Evolutionary conservation across 2,113 vertebrate genomes (phyloP).

Genomic region (Narcine bancroftii): DNA sequence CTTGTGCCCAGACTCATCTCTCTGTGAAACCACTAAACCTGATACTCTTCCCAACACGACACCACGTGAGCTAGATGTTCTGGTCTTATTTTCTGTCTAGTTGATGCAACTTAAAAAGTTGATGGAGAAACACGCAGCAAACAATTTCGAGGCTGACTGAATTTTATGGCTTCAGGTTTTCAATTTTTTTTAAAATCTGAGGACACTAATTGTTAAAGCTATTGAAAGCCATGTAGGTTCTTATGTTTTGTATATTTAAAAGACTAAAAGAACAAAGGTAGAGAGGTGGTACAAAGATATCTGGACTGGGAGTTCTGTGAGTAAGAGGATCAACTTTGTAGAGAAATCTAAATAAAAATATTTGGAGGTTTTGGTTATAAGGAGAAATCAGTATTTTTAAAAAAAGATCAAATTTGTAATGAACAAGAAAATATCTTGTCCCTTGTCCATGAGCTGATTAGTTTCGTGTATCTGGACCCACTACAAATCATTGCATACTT

Average conservation of each 20-base stretch:
- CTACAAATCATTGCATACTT: background rate
- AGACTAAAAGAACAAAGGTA: background rate
- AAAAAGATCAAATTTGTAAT: background rate
- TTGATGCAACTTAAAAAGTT: too few relatives aligned
- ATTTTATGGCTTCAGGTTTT: background rate
- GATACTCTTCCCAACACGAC: too few relatives aligned
- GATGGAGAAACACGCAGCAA: too few relatives aligned
- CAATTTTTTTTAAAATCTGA: background rate
- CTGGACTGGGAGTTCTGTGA: background rate
- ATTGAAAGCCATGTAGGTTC: background rate
- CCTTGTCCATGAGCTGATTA: background rate
- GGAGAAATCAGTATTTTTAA: background rate
- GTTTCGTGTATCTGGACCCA: too few relatives aligned
- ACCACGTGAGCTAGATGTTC: too few relatives aligned
- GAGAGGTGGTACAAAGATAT: background rate
- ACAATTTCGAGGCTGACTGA: too few relatives aligned
- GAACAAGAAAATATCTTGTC: background rate
- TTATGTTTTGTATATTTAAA: background rate
- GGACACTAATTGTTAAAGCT: background rate
- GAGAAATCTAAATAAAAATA: background rate
- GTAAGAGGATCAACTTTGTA: background rate
- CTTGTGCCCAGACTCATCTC: too few relatives aligned
- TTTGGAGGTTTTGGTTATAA: background rate
- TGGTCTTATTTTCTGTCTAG: too few relatives aligned
- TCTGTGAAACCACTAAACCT: too few relatives aligned